Evolutionary conservation across 2,888 invertebrate genomes (phyloP).

Genomic region (Oxycera nigricornis): DNA sequence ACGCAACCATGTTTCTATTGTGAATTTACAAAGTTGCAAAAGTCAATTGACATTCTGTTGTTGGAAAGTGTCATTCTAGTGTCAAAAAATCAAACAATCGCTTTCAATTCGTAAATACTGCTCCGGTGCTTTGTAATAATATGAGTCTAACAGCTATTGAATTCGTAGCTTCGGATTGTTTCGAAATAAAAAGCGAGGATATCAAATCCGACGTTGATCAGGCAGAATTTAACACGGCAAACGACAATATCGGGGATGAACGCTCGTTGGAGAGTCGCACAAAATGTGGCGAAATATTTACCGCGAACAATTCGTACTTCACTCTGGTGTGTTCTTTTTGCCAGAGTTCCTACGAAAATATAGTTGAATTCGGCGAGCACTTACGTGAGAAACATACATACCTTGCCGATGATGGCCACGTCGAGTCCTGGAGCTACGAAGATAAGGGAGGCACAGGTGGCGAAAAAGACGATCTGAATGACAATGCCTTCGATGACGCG

Average conservation of each 20-base stretch:
- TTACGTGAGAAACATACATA: conserved; percentile 24
- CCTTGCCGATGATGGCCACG: not conserved
- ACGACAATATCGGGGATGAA: not conserved
- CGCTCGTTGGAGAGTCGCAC: not conserved
- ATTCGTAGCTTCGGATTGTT: not conserved
- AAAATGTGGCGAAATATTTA: conserved; percentile 43
- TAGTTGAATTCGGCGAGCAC: conserved; percentile 32
- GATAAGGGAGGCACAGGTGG: not conserved
- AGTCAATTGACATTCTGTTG: too few relatives aligned
- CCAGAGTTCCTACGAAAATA: conserved; percentile 1
- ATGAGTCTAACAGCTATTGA: conserved; percentile 8
- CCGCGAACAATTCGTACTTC: conserved; percentile 25
- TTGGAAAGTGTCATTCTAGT: too few relatives aligned
- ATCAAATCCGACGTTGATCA: not conserved
- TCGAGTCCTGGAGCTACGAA: not conserved
- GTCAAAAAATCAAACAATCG: too few relatives aligned
- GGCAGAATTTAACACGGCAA: not conserved
- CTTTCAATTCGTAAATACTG: too few relatives aligned
- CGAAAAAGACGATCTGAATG: not conserved
- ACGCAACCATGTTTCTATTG: too few relatives aligned
- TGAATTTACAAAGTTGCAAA: too few relatives aligned
- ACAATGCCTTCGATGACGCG: not conserved
- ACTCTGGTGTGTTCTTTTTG: conserved; percentile 40
- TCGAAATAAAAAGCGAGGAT: not conserved
- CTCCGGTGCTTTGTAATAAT: too few relatives aligned